phyloP scores from a whole-genome alignment of 1,140 invertebrate species.

The Ditylenchus dipsaci region DNA sequence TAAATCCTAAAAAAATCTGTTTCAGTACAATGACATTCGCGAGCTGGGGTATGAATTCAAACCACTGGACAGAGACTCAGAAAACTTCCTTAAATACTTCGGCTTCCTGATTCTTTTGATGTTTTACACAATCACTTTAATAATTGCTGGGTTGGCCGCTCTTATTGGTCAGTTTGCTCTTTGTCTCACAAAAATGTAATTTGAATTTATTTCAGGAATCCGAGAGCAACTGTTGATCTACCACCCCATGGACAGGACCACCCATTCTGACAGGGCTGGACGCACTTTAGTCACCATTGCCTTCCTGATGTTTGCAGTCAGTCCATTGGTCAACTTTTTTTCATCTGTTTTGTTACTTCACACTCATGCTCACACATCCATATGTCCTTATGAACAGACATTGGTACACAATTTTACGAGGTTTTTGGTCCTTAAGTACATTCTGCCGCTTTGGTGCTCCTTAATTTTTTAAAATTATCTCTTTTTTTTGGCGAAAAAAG shows the following conservation, averaged over 20 bases:
- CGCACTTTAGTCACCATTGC: conserved; percentile 3
- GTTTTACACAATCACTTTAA: conserved; percentile 5
- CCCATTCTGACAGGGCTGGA: conserved; percentile 15
- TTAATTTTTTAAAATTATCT: too few species aligned
- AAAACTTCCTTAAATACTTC: conserved; percentile 12
- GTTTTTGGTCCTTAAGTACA: conserved; percentile 6
- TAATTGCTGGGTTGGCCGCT: background rate
- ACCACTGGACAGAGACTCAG: conserved; percentile 20
- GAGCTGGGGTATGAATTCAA: conserved; percentile 36
- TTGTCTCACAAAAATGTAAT: background rate
- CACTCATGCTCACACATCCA: conserved; percentile 14
- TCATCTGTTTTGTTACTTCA: conserved; percentile 13
- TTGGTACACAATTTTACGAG: conserved; percentile 4
- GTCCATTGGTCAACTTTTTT: conserved; percentile 21
- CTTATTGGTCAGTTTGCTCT: background rate
- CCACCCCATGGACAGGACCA: conserved; percentile 25
- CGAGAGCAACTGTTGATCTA: conserved; percentile 14
- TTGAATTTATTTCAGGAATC: conserved; percentile 7
- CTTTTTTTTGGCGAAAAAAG: too few species aligned
- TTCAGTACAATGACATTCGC: conserved; percentile 27
- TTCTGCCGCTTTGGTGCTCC: background rate
- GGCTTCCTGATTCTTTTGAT: conserved; percentile 10
- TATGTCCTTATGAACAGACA: conserved; percentile 30
- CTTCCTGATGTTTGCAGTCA: conserved; percentile 8
- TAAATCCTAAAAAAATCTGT: background rate